Evolutionary conservation across 2,888 invertebrate genomes (phyloP).

Genomic region (Agonum fuliginosum): DNA sequence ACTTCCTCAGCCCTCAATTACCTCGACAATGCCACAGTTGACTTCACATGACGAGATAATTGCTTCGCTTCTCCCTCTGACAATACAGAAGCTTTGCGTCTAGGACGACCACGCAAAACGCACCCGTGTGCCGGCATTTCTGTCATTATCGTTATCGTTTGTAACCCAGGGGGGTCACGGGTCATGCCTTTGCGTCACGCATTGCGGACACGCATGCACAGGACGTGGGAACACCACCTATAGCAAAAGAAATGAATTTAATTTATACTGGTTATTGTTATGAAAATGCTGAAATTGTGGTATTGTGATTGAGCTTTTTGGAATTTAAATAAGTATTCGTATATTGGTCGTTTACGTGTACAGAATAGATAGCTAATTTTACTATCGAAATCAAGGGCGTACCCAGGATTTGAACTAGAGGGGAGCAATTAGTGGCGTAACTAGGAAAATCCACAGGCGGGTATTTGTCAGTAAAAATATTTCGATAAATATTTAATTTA

Average conservation of each 20-base stretch:
- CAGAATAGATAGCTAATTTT: too few relatives aligned
- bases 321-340: too few relatives aligned
- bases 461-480: too few relatives aligned
- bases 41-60: constrained; percentile 22
- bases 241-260: background rate
- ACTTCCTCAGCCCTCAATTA: background rate
- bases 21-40: constrained; percentile 5
- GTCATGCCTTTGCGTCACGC: constrained; percentile 13
- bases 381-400: too few relatives aligned
- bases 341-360: too few relatives aligned
- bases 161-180: constrained; percentile 11
- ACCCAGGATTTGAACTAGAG: too few relatives aligned
- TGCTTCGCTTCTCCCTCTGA: background rate
- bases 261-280: background rate
- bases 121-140: background rate
- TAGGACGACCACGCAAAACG: background rate
- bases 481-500: too few relatives aligned
- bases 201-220: background rate
- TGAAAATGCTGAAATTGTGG: too few relatives aligned
- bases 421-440: too few relatives aligned
- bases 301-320: too few relatives aligned
- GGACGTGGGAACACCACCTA: constrained; percentile 23
- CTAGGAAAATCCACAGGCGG: too few relatives aligned
- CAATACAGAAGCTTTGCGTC: background rate
- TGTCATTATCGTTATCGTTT: constrained; percentile 18